Evolutionary conservation across 2,888 invertebrate species (phyloP).

Genomic region (Phymatocera aterrima): DNA sequence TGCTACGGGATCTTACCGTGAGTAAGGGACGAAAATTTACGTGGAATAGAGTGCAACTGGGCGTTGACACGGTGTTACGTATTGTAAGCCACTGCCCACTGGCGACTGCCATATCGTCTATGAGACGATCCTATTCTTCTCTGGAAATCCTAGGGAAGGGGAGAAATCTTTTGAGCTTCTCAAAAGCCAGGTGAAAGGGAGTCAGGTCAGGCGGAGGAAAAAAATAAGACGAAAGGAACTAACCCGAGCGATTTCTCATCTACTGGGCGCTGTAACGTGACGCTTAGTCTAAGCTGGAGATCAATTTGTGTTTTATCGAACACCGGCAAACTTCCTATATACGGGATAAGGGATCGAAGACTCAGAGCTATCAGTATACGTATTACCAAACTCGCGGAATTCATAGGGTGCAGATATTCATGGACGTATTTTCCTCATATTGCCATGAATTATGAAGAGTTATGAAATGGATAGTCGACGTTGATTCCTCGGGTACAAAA

Average conservation of each 20-base stretch:
- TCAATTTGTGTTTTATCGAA: not conserved
- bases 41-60: constrained; percentile 30
- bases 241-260: not conserved
- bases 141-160: not conserved
- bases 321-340: not conserved
- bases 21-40: constrained; percentile 20
- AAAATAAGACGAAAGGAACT: constrained; percentile 16
- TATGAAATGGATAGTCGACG: too few relatives aligned
- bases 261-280: not conserved
- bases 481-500: too few relatives aligned
- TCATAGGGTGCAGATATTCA: not conserved
- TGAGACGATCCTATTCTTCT: constrained; percentile 8
- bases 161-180: constrained; percentile 6
- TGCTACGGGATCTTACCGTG: not conserved
- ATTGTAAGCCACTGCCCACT: constrained; percentile 15
- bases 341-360: not conserved
- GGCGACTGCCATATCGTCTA: not conserved
- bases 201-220: not conserved
- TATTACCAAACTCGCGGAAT: too few relatives aligned
- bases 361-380: too few relatives aligned
- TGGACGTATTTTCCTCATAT: too few relatives aligned
- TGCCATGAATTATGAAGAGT: too few relatives aligned
- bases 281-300: constrained; percentile 1
- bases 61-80: not conserved
- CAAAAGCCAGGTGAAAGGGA: not conserved